These are phyloP conservation scores for Bombus haemorrhoidalis DNA, from an alignment of 1,140 invertebrate genomes.

Conservation along the genomic window DNA sequence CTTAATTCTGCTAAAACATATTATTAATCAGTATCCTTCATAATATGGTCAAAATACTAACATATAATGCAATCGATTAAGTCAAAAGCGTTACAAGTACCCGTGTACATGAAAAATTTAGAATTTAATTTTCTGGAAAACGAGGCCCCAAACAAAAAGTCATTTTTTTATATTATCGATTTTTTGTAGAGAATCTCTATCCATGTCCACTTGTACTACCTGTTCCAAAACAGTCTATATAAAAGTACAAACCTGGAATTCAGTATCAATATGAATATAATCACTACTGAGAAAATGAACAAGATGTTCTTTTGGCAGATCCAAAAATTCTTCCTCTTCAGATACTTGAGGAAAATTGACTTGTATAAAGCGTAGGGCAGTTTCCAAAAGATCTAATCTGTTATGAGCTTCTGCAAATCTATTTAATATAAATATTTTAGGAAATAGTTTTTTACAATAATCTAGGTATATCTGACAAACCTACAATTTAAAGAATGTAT, in stretches of 20 bases:
- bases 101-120: no score
- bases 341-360: conserved; percentile 92
- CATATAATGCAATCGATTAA: no score
- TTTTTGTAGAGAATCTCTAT: no score
- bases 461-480: background rate
- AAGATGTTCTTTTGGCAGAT: conserved; percentile 91
- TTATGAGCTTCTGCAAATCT: conserved; percentile 97
- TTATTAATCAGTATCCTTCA: no score
- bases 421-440: conserved; percentile 31
- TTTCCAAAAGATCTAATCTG: conserved; percentile 90
- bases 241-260: conserved; percentile 89
- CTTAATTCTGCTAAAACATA: no score
- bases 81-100: no score
- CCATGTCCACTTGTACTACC: no score
- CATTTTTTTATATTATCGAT: no score
- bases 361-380: conserved; percentile 93
- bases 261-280: conserved; percentile 94
- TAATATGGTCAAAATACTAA: no score
- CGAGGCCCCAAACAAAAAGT: no score
- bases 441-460: background rate
- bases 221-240: no score
- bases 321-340: conserved; percentile 94
- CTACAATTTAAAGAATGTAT: background rate
- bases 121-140: no score
- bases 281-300: conserved; percentile 93